Conservation (phyloP, 2,888 invertebrate genomes). For the Stenotaenia linearis region DNA sequence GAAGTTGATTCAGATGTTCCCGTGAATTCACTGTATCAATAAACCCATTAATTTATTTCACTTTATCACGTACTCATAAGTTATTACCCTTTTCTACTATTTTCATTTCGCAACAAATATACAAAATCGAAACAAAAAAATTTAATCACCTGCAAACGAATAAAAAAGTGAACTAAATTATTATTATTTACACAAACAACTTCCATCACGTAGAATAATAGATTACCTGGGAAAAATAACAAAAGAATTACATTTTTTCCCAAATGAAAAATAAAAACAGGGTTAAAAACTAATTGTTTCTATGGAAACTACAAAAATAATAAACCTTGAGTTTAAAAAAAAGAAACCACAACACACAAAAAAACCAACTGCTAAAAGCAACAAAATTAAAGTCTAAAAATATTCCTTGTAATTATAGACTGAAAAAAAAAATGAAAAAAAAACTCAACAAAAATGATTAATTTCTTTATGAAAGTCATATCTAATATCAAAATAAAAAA, state of each 20-base stretch:
- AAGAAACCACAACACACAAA: background rate
- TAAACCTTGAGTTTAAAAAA: conserved; percentile 4
- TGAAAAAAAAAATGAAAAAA: background rate
- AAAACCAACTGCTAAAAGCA: background rate
- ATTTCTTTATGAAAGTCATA: background rate
- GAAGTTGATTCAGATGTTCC: too few relatives aligned
- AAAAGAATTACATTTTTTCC: background rate
- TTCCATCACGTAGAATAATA: background rate
- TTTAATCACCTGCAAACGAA: too few relatives aligned
- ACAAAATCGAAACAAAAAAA: background rate
- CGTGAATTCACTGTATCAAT: too few relatives aligned
- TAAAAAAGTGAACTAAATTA: background rate
- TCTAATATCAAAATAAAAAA: background rate
- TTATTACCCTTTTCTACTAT: too few relatives aligned
- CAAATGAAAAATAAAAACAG: background rate
- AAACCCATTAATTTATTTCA: too few relatives aligned
- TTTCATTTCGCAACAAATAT: too few relatives aligned
- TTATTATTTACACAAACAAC: background rate
- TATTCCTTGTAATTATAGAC: background rate
- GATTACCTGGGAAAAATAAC: background rate
- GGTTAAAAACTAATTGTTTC: background rate
- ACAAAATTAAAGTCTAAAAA: background rate
- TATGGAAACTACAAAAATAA: conserved; percentile 3
- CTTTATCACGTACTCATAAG: too few relatives aligned
- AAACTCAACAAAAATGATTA: background rate